phyloP scores from a whole-genome alignment of 64 coral and sea anemone species.

The Porites australiensis region DNA sequence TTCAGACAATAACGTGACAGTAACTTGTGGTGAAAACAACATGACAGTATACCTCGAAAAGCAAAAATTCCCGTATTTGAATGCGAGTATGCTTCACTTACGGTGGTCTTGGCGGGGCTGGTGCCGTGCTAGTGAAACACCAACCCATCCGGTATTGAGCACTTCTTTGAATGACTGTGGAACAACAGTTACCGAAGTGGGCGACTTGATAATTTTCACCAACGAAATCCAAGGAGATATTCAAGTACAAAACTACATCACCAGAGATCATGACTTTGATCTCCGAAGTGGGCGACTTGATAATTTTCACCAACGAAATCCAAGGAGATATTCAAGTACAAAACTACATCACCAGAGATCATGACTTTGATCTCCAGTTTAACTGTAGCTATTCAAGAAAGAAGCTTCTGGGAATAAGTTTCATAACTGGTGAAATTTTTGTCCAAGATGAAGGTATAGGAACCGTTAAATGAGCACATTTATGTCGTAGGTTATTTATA shows the following conservation, averaged over 20 bases:
- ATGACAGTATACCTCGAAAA: conserved; percentile 53
- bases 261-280: conserved; percentile 52
- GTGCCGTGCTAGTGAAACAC: conserved; percentile 35
- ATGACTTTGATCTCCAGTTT: conserved; percentile 59
- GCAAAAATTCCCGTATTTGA: conserved; percentile 1
- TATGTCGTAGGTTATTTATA: too few species aligned
- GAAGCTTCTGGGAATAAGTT: neutral
- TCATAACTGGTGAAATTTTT: neutral
- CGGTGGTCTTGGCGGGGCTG: neutral
- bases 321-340: neutral
- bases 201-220: conserved; percentile 26
- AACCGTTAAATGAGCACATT: too few species aligned
- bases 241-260: conserved; percentile 12
- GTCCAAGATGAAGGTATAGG: too few species aligned
- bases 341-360: conserved; percentile 45
- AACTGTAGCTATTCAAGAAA: conserved; percentile 69
- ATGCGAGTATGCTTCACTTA: conserved; percentile 46
- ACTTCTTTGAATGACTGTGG: conserved; percentile 62
- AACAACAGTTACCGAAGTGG: conserved; percentile 53
- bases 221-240: conserved; percentile 50
- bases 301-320: conserved; percentile 60
- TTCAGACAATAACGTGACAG: conserved; percentile 44
- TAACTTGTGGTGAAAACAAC: conserved; percentile 45
- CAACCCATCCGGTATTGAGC: conserved; percentile 31
- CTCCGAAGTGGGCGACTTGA: conserved; percentile 32